Conservation (phyloP, 92 coral and sea anemone species). For the Epizoanthus scotinus region DNA sequence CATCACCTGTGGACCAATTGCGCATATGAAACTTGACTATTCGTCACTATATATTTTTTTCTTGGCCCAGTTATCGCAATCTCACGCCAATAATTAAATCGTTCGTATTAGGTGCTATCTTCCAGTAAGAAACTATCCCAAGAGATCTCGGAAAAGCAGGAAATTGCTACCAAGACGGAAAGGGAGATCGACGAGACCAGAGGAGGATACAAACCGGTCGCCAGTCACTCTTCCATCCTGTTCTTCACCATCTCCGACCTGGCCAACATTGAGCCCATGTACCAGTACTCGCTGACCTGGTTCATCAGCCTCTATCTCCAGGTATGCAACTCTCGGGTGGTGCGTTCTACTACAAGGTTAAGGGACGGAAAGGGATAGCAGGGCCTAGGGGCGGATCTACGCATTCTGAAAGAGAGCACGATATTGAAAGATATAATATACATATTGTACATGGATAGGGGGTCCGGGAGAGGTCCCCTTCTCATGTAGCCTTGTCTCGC, state of each 20-base stretch:
- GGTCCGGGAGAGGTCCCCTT: no score
- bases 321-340: slow-evolving; percentile 49
- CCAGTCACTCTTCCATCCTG: slow-evolving; percentile 93
- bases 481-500: no score
- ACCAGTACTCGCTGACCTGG: slow-evolving; percentile 44
- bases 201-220: slow-evolving; percentile 97
- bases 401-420: no score
- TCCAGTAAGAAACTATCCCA: slow-evolving; percentile 88
- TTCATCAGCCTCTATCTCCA: slow-evolving; percentile 63
- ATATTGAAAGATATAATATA: no score
- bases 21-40: no score
- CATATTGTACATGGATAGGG: no score
- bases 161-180: slow-evolving; percentile 88
- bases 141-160: slow-evolving; percentile 94
- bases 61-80: no score
- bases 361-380: background rate
- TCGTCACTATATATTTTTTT: no score
- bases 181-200: slow-evolving; percentile 93
- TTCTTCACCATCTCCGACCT: slow-evolving; percentile 90
- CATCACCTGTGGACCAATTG: no score
- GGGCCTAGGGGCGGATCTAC: no score
- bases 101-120: slow-evolving; percentile 71
- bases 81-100: background rate
- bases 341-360: background rate
- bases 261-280: slow-evolving; percentile 99